A percentile compares a stretch with the other conserved stretches of the same genome.
Evolutionary conservation across 2,797 vertebrate genomes (phyloP).

Genomic region (Neostethus bicornis): DNA sequence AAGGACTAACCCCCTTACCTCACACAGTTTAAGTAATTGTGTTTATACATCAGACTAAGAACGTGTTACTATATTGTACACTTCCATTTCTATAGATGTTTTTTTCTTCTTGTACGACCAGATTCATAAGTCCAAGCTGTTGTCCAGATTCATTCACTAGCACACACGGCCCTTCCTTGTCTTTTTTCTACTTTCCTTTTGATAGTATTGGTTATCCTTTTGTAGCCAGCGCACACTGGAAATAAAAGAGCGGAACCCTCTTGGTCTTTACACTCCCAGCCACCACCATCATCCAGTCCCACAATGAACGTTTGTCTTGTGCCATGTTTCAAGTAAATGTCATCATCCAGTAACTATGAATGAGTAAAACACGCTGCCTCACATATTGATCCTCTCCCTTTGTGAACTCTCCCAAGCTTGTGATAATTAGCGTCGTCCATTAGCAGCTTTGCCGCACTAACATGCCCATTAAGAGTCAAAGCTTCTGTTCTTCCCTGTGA

Average conservation of each 20-base stretch:
- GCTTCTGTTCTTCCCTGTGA: slow-evolving; percentile 77
- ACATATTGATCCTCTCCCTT: slow-evolving; percentile 82
- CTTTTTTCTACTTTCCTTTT: slow-evolving; percentile 64
- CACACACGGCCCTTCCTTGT: slow-evolving; percentile 53
- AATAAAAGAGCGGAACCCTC: slow-evolving; percentile 74
- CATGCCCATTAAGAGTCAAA: slow-evolving; percentile 83
- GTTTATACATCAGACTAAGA: too few species aligned
- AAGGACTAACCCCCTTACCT: too few species aligned
- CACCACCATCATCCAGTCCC: slow-evolving; percentile 51
- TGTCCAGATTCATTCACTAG: slow-evolving; percentile 57
- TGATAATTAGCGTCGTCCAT: slow-evolving; percentile 85
- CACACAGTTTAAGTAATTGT: too few species aligned
- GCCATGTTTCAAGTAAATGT: slow-evolving; percentile 72
- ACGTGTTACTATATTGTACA: background rate
- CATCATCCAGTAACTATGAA: slow-evolving; percentile 75
- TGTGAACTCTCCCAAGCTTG: slow-evolving; percentile 79
- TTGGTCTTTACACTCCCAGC: slow-evolving; percentile 54
- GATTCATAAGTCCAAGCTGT: slow-evolving; percentile 48
- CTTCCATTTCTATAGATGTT: slow-evolving; percentile 36
- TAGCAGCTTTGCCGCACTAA: slow-evolving; percentile 81
- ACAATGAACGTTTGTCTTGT: slow-evolving; percentile 70
- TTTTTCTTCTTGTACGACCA: slow-evolving; percentile 52
- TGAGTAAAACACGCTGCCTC: slow-evolving; percentile 61
- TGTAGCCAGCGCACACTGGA: slow-evolving; percentile 64
- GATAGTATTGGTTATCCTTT: slow-evolving; percentile 72